Conservation (phyloP, 2,797 vertebrate species). For the Propithecus perrieri region DNA sequence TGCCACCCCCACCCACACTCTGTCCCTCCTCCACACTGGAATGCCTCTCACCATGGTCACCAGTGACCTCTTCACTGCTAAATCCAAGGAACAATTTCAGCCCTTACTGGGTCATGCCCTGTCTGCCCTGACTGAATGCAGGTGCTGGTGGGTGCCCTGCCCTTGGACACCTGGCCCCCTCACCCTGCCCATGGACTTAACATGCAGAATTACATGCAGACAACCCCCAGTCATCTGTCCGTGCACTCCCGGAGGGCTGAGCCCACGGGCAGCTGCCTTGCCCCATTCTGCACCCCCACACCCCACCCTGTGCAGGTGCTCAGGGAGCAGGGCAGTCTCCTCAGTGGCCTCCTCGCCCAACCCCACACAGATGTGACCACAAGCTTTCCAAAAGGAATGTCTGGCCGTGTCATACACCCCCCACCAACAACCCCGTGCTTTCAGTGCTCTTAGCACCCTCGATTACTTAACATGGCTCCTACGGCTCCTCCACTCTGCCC, state of each 20-base stretch:
- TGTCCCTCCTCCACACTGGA: neutral
- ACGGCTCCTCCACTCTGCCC: neutral
- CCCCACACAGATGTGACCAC: neutral
- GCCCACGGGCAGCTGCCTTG: neutral
- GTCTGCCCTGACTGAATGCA: neutral
- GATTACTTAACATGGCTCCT: neutral
- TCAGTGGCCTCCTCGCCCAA: neutral
- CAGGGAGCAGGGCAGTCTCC: neutral
- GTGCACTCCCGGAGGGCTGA: neutral
- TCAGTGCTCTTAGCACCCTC: neutral
- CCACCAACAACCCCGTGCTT: no score
- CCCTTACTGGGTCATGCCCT: neutral
- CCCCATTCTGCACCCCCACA: neutral
- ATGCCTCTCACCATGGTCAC: neutral
- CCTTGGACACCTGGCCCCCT: neutral
- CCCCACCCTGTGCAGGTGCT: no score
- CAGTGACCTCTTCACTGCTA: neutral
- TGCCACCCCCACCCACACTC: neutral
- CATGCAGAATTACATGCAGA: neutral
- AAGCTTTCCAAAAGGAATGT: neutral
- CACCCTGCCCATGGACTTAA: neutral
- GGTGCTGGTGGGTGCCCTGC: neutral
- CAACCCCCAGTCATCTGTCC: neutral
- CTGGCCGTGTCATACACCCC: fast-evolving
- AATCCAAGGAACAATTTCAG: neutral